Conservation (phyloP, 2,113 vertebrate genomes). For the Gymnogyps californianus region DNA sequence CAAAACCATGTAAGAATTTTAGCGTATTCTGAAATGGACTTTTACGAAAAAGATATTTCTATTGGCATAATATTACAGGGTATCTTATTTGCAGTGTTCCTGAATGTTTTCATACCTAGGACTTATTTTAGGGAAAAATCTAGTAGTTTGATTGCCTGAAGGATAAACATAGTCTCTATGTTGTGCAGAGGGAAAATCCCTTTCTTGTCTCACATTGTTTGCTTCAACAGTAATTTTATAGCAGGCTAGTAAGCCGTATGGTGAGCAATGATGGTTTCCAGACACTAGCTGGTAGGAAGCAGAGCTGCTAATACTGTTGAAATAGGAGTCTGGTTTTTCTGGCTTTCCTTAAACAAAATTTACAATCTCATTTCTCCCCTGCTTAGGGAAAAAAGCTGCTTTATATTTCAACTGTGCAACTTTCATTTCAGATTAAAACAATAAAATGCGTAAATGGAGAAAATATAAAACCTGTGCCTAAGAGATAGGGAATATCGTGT, state of each 20-base stretch:
- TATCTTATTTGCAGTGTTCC: not conserved
- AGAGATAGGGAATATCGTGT: not conserved
- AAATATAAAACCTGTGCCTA: not conserved
- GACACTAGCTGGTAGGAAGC: not conserved
- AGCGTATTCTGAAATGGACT: not conserved
- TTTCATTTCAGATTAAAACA: not conserved
- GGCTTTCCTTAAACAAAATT: not conserved
- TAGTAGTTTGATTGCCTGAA: not conserved
- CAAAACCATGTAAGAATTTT: not conserved
- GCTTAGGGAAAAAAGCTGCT: not conserved
- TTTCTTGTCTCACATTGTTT: not conserved
- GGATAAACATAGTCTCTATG: not conserved
- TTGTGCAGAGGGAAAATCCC: not conserved
- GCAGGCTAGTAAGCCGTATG: not conserved
- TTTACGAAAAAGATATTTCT: not conserved
- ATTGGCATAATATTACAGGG: not conserved
- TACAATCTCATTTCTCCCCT: not conserved
- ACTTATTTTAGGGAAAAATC: not conserved
- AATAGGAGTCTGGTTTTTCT: not conserved
- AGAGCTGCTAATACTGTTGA: not conserved
- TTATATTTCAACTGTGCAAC: not conserved
- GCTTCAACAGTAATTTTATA: constrained; percentile 4
- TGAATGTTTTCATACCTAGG: not conserved
- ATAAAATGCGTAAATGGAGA: not conserved
- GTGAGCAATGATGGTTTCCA: constrained; percentile 2